A percentile compares a stretch with the other conserved stretches of the same genome.
Conservation (phyloP, 2,888 invertebrate genomes). For the Yponomeuta sedellus region DNA sequence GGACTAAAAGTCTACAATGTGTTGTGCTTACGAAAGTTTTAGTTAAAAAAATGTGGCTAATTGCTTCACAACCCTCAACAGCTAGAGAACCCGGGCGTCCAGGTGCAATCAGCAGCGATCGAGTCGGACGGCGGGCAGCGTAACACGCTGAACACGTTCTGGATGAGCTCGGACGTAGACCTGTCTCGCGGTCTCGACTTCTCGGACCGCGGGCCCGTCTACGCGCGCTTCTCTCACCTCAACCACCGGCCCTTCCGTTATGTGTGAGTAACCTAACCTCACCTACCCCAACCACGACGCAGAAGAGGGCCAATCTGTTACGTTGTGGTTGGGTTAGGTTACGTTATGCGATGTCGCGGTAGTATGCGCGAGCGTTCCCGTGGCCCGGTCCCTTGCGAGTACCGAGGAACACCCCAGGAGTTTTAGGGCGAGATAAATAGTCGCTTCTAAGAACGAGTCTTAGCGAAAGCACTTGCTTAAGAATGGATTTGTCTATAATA, state of each 20-base stretch:
- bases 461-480: too few species aligned
- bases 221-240: slow-evolving; percentile 85
- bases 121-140: slow-evolving; percentile 52
- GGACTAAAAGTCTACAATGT: too few species aligned
- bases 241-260: slow-evolving; percentile 85
- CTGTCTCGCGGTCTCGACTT: slow-evolving; percentile 89
- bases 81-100: slow-evolving; percentile 79
- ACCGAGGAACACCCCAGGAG: too few species aligned
- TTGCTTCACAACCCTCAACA: slow-evolving; percentile 32
- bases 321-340: not conserved
- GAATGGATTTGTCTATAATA: too few species aligned
- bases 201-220: slow-evolving; percentile 80
- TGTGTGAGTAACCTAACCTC: slow-evolving; percentile 55
- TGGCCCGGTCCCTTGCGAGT: too few species aligned
- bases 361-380: too few species aligned
- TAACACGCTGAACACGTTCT: slow-evolving; percentile 82
- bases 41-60: too few species aligned
- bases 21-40: too few species aligned
- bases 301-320: too few species aligned
- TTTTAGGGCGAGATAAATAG: too few species aligned
- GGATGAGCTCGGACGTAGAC: slow-evolving; percentile 88
- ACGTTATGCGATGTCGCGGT: not conserved
- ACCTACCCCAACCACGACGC: too few species aligned
- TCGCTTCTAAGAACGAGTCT: too few species aligned
- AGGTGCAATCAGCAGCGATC: slow-evolving; percentile 65